Base-by-base conservation (phyloP, 2,797 vertebrate genomes). In the Phrynocephalus forsythii region DNA sequence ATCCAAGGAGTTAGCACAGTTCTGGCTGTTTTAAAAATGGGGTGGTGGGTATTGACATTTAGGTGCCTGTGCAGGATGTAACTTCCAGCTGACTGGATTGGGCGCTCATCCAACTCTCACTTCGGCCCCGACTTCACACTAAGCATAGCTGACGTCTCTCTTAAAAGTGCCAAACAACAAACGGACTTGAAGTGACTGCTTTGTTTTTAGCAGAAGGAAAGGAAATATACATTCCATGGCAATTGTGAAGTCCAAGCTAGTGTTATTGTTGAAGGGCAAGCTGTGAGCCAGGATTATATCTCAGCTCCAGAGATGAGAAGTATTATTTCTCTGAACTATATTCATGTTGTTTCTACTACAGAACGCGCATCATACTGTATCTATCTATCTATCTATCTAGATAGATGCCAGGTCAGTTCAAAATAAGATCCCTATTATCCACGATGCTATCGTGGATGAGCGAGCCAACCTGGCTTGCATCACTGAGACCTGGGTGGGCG, bases 41-140 rank as follows among this genome's bases (percentile, higher is more conserved):
- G 86, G 88, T 90, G n/a, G 92, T 73, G 82, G 85, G 94, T 86
- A 48, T 77, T 94, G 94, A 95, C 96, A 94, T 96, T 94, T 95
- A 88, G 92, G 89, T 68, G 93, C 92, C 93, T 87, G 73, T 91
- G 92, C 87, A 94, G 93, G 91, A 93, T 93, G 86, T 90, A 91
- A 94, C 95, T 96, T 96, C 93, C 94, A 95, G 68, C 88, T 89
- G 92, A 95, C 94, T 69, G 87, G 89, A 89, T 91, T 15, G 83
- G 93, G 92, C 95, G 88, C 88, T 91, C 89, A 86, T 92, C 83
- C 69, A 91, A 89, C 87, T 91, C 86, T 95, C 75, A n/a, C 83
- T 94, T 80, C 72, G 90, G 91, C 90, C 93, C 90, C 90, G 91
- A 80, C 93, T 94, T 91, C 93, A 91, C 50, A 9, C 90, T 94